phyloP scores from a whole-genome alignment of 35 echinoderm and acorn worm species.

The Anneissia japonica region DNA sequence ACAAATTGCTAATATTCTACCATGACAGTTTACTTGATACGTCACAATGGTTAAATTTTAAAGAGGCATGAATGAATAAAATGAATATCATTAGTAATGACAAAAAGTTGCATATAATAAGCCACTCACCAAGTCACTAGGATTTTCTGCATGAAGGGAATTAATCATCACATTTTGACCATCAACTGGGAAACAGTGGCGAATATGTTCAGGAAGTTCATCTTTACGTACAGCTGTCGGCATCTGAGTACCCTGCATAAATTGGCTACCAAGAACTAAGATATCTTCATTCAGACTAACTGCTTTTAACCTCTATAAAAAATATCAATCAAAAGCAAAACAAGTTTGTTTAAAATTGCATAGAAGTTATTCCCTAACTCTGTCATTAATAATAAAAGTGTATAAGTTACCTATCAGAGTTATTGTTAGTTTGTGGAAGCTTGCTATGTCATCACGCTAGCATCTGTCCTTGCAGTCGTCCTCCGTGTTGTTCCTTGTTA shows the following conservation, averaged over 20 bases:
- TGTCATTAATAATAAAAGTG: too few species aligned
- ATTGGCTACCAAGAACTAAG: slow-evolving; percentile 62
- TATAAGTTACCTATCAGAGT: too few species aligned
- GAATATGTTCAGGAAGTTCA: slow-evolving; percentile 64
- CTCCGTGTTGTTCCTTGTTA: too few species aligned
- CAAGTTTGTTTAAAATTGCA: too few species aligned
- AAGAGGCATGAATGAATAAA: neutral
- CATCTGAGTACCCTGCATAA: slow-evolving; percentile 73
- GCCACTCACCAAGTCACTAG: slow-evolving; percentile 57
- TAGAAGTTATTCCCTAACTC: too few species aligned
- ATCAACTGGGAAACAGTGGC: slow-evolving; percentile 60
- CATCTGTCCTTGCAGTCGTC: too few species aligned
- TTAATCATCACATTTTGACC: slow-evolving; percentile 56
- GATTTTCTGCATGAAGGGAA: slow-evolving; percentile 61
- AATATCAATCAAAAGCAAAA: too few species aligned
- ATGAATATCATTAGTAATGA: neutral
- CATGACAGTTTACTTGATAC: neutral
- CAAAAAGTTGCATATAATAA: too few species aligned
- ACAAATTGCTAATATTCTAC: too few species aligned
- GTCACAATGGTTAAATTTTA: neutral
- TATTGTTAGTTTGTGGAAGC: too few species aligned
- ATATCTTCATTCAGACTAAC: slow-evolving; percentile 80
- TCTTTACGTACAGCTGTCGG: slow-evolving; percentile 41
- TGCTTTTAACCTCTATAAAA: neutral
- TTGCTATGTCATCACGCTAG: too few species aligned